A percentile compares a stretch with the other conserved stretches of the same genome.
Evolutionary conservation across 2,888 invertebrate species (phyloP).

Genomic region (Nomada ruficornis): DNA sequence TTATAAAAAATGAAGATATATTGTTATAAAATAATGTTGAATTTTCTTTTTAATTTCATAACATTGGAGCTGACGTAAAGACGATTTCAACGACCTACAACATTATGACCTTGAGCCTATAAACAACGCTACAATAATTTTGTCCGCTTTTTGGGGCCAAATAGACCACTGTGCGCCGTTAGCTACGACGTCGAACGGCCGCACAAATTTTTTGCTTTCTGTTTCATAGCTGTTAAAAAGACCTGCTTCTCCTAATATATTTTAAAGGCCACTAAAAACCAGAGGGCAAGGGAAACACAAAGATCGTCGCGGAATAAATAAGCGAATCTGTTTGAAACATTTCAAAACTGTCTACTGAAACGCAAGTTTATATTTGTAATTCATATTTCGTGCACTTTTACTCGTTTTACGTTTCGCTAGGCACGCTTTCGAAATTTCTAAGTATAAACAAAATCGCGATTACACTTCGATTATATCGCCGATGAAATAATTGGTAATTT

Average conservation of each 20-base stretch:
- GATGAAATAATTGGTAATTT: background rate
- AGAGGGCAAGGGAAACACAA: background rate
- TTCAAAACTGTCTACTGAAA: constrained; percentile 9
- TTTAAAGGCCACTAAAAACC: background rate
- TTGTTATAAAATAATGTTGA: too few relatives aligned
- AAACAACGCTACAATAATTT: too few relatives aligned
- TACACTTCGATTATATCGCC: constrained; percentile 11
- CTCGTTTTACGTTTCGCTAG: constrained; percentile 27
- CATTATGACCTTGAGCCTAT: too few relatives aligned
- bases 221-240: background rate
- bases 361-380: constrained; percentile 14
- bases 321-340: background rate
- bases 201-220: constrained; percentile 5
- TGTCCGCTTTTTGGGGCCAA: too few relatives aligned
- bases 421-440: constrained; percentile 26
- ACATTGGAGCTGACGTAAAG: too few relatives aligned
- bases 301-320: background rate
- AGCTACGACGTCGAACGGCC: background rate
- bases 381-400: constrained; percentile 6
- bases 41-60: too few relatives aligned
- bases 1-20: too few relatives aligned
- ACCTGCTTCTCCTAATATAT: too few relatives aligned
- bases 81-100: too few relatives aligned
- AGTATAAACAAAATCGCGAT: constrained; percentile 7
- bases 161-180: too few relatives aligned